Conservation (phyloP, 2,113 vertebrate species). For the Prionailurus bengalensis region DNA sequence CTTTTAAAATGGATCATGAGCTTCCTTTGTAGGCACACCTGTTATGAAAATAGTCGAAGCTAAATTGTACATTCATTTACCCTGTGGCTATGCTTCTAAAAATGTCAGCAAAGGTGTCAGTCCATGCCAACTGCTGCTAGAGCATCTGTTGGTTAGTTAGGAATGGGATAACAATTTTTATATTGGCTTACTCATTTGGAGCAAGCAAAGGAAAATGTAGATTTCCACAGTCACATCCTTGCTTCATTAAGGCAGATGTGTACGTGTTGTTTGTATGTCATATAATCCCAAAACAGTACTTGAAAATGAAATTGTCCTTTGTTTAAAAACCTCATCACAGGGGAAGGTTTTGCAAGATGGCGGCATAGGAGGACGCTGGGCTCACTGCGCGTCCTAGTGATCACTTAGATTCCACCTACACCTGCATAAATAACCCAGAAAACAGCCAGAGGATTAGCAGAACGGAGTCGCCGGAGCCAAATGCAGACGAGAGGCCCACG, state of each 20-base stretch:
- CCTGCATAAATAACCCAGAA: too few species aligned
- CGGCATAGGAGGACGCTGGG: too few species aligned
- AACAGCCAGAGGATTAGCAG: too few species aligned
- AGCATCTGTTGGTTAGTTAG: slow-evolving; percentile 67
- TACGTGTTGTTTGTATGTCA: slow-evolving; percentile 58
- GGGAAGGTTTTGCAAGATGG: too few species aligned
- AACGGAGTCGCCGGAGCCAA: too few species aligned
- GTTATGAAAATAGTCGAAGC: slow-evolving; percentile 57
- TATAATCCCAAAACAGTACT: slow-evolving; percentile 64
- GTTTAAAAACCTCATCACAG: slow-evolving; percentile 33
- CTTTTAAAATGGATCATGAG: slow-evolving; percentile 67
- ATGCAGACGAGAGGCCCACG: too few species aligned
- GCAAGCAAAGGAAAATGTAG: slow-evolving; percentile 70
- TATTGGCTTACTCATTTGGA: slow-evolving; percentile 69
- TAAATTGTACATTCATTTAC: slow-evolving; percentile 72
- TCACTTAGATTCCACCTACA: too few species aligned
- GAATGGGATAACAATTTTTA: slow-evolving; percentile 60
- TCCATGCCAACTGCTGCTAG: slow-evolving; percentile 63
- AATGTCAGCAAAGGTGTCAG: slow-evolving; percentile 74
- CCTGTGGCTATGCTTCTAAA: slow-evolving; percentile 70
- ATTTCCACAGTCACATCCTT: slow-evolving; percentile 71
- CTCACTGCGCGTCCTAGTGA: too few species aligned
- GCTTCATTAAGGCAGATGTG: slow-evolving; percentile 69
- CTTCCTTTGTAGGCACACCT: slow-evolving; percentile 71
- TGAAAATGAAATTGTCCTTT: slow-evolving; percentile 64